phyloP scores from a whole-genome alignment of 2,797 vertebrate species.

The Thalassophryne amazonica region DNA sequence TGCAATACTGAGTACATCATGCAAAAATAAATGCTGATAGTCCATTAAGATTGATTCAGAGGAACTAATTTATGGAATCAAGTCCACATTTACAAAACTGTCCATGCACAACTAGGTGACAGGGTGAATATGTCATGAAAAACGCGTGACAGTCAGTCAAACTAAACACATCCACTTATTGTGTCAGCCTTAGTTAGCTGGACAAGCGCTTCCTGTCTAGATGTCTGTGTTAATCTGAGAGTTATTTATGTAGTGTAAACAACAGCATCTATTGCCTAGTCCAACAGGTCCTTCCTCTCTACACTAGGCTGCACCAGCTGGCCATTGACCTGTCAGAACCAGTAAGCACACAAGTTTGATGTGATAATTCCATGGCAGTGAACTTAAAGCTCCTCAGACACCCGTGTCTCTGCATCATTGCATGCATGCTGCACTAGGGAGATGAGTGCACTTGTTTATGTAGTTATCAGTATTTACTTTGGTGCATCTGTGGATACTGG shows the following conservation, averaged over 20 bases:
- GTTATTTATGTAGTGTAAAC: conserved; percentile 47
- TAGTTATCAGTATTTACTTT: conserved; percentile 19
- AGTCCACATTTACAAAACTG: conserved; percentile 7
- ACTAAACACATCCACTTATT: conserved; percentile 4
- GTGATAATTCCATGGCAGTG: conserved; percentile 67
- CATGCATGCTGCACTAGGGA: conserved; percentile 36
- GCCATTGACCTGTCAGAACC: conserved; percentile 56
- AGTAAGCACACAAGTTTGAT: conserved; percentile 54
- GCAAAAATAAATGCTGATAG: conserved; percentile 24
- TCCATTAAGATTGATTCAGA: conserved; percentile 1
- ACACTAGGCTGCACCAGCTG: conserved; percentile 37
- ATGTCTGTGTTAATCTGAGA: conserved; percentile 41
- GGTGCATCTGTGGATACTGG: conserved; percentile 35
- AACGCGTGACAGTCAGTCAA: neutral
- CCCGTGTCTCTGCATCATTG: conserved; percentile 51
- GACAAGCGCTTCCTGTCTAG: conserved; percentile 34
- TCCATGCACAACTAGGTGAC: neutral
- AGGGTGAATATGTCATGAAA: conserved; percentile 15
- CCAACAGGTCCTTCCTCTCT: conserved; percentile 42
- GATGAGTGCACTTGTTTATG: conserved; percentile 17
- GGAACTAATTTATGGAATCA: conserved; percentile 14
- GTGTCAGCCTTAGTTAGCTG: conserved; percentile 29
- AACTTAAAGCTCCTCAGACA: conserved; percentile 43
- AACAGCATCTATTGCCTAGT: conserved; percentile 53
- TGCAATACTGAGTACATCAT: conserved; percentile 30